phyloP scores from a whole-genome alignment of 2,888 invertebrate genomes.

The Platypus cylindrus region DNA sequence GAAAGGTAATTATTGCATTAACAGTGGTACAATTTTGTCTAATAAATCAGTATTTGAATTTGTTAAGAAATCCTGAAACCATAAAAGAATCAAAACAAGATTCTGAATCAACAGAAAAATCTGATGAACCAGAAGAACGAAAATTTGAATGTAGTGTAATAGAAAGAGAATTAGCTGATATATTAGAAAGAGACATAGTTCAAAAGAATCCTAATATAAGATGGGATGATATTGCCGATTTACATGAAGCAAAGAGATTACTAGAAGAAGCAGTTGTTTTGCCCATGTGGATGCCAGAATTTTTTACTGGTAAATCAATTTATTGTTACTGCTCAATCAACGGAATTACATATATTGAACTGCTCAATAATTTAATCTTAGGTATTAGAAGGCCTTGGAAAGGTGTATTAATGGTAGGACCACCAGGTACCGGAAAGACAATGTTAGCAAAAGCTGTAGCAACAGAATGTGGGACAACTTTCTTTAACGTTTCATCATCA shows the following conservation, averaged over 20 bases:
- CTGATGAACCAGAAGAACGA: constrained; percentile 56
- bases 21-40: background rate
- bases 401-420: constrained; percentile 89
- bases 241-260: constrained; percentile 77
- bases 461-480: constrained; percentile 94
- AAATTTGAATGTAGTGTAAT: constrained; percentile 73
- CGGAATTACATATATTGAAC: background rate
- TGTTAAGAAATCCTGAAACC: constrained; percentile 8
- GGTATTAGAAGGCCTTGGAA: constrained; percentile 94
- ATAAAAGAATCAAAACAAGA: constrained; percentile 43
- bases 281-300: constrained; percentile 96
- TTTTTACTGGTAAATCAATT: constrained; percentile 78
- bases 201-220: constrained; percentile 92
- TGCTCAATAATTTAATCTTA: constrained; percentile 25
- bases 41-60: background rate
- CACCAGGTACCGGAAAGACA: constrained; percentile 89
- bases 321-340: background rate
- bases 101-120: constrained; percentile 50
- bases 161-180: constrained; percentile 87
- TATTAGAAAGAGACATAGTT: constrained; percentile 83
- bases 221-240: constrained; percentile 90
- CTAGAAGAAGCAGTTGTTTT: constrained; percentile 95
- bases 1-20: constrained; percentile 18
- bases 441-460: constrained; percentile 97
- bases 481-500: constrained; percentile 94